Conservation (phyloP, 1,140 invertebrate species). For the Papilio machaon region DNA sequence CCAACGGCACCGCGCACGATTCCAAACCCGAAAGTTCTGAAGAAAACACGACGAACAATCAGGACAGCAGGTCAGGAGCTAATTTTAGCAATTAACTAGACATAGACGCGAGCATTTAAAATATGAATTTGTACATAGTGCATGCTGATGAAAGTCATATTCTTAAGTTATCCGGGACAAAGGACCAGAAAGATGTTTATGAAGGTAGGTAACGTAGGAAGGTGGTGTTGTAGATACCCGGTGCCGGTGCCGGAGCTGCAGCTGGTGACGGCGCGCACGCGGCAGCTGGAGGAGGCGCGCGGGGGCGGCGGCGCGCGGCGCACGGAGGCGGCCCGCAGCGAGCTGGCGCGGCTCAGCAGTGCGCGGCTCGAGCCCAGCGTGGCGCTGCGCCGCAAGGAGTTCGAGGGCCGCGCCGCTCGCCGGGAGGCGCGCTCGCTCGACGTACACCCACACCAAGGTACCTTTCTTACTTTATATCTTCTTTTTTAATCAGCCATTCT, state of each 20-base stretch:
- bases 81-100: not conserved
- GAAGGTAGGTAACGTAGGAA: not conserved
- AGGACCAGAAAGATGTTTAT: not conserved
- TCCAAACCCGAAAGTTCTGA: conserved; percentile 57
- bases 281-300: conserved; percentile 87
- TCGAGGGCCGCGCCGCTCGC: conserved; percentile 83
- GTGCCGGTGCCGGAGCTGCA: conserved; percentile 83
- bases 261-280: conserved; percentile 87
- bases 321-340: conserved; percentile 87
- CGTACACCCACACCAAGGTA: conserved; percentile 76
- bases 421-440: conserved; percentile 77
- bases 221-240: conserved; percentile 77
- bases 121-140: too few species aligned
- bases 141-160: not conserved
- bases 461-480: not conserved
- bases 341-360: conserved; percentile 86
- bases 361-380: conserved; percentile 89
- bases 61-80: conserved; percentile 72
- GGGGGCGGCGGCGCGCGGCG: conserved; percentile 81
- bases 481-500: too few species aligned
- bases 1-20: conserved; percentile 60
- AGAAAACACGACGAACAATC: conserved; percentile 59
- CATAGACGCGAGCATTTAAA: too few species aligned
- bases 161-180: not conserved
- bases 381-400: conserved; percentile 87